Evolutionary conservation across 2,888 invertebrate species (phyloP).

Genomic region (Drosophila cognata): DNA sequence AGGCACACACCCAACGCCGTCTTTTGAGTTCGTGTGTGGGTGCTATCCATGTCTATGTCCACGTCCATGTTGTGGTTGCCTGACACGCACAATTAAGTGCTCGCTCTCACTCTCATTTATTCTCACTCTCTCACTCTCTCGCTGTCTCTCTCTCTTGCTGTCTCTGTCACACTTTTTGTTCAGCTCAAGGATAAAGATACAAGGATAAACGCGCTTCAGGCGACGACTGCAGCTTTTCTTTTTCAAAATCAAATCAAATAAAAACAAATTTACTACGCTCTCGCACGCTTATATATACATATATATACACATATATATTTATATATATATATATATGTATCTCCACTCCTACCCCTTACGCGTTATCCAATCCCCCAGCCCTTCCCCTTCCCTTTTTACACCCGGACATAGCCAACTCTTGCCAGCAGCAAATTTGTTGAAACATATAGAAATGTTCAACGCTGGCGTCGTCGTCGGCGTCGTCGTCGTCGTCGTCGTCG

Average conservation of each 20-base stretch:
- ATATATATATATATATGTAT: background rate
- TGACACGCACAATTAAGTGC: constrained; percentile 80
- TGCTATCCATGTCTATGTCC: constrained; percentile 42
- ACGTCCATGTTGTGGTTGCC: constrained; percentile 56
- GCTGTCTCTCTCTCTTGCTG: background rate
- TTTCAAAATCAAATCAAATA: constrained; percentile 71
- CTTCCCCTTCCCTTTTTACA: background rate
- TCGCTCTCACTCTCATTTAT: constrained; percentile 5
- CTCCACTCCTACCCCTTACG: background rate
- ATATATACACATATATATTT: background rate
- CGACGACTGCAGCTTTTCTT: constrained; percentile 21
- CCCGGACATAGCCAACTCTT: background rate
- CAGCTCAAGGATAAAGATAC: constrained; percentile 61
- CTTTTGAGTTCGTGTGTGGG: constrained; percentile 40
- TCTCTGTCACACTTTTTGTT: constrained; percentile 1
- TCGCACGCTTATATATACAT: constrained; percentile 53
- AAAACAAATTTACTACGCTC: constrained; percentile 71
- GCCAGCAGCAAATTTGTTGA: constrained; percentile 18
- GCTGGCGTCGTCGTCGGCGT: constrained; percentile 1
- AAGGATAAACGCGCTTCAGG: constrained; percentile 29
- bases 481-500: background rate
- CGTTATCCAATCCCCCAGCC: background rate
- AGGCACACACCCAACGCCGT: constrained; percentile 53
- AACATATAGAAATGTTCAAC: constrained; percentile 35
- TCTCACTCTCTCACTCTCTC: constrained; percentile 4